phyloP scores from a whole-genome alignment of 2,797 vertebrate species.

The Monodelphis domestica region DNA sequence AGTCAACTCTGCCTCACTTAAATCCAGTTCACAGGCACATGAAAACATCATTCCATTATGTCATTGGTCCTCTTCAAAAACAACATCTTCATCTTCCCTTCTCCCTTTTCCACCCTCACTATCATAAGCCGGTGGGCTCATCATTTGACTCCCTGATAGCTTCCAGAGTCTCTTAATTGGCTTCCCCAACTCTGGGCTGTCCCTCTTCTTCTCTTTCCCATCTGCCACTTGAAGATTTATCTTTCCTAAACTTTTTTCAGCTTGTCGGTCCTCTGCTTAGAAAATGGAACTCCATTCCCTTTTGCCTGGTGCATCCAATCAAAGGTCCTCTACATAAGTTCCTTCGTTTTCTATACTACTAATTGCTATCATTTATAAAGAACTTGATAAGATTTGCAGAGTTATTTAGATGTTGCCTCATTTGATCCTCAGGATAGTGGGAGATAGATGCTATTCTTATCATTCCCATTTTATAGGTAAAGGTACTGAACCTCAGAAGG shows the following conservation, averaged over 20 bases:
- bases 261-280: background rate
- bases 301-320: background rate
- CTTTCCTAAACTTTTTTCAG: background rate
- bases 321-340: background rate
- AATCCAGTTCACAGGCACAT: too few species aligned
- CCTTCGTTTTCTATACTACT: background rate
- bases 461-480: too few species aligned
- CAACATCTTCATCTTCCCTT: background rate
- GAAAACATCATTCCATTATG: too few species aligned
- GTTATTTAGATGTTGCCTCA: too few species aligned
- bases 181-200: background rate
- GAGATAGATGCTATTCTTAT: too few species aligned
- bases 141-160: background rate
- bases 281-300: background rate
- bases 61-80: too few species aligned
- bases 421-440: too few species aligned
- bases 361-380: too few species aligned
- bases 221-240: background rate
- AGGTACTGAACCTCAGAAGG: too few species aligned
- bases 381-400: too few species aligned
- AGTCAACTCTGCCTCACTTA: too few species aligned
- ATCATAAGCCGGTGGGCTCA: background rate
- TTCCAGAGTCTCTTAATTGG: background rate
- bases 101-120: background rate
- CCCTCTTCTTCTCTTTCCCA: background rate